These are phyloP conservation scores for Oreochromis mossambicus DNA, from an alignment of 2,797 vertebrate species.

Conservation along the genomic window DNA sequence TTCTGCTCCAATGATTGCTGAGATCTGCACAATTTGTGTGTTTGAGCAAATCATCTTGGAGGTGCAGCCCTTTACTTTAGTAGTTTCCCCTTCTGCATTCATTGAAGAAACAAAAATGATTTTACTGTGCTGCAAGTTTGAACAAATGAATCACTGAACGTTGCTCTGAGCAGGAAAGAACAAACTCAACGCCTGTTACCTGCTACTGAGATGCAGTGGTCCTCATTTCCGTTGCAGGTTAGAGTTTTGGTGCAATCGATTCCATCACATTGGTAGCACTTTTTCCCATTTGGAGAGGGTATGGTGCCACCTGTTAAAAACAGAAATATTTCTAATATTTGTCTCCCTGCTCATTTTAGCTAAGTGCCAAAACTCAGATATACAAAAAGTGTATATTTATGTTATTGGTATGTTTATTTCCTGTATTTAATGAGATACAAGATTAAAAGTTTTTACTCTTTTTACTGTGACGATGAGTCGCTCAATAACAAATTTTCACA, in stretches of 20 bases:
- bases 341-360: too few relatives aligned
- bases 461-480: too few relatives aligned
- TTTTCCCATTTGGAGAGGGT: conserved; percentile 27
- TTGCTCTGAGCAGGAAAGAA: background rate
- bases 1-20: rapidly evolving
- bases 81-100: rapidly evolving
- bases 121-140: too few relatives aligned
- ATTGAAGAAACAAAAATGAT: conserved; percentile 9
- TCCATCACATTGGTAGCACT: conserved; percentile 37
- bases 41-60: background rate
- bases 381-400: too few relatives aligned
- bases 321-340: background rate
- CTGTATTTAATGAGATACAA: too few relatives aligned
- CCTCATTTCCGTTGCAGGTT: conserved; percentile 37
- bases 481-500: too few relatives aligned
- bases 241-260: background rate
- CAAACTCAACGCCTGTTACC: conserved; percentile 5
- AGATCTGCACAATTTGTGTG: rapidly evolving
- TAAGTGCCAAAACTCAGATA: too few relatives aligned
- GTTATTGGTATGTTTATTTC: too few relatives aligned
- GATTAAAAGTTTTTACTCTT: too few relatives aligned
- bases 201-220: conserved; percentile 39
- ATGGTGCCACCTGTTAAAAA: background rate
- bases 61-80: conserved; percentile 38
- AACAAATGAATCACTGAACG: background rate